Evolutionary conservation across 2,888 invertebrate genomes (phyloP), one percentile per base, ranked within the genome.

Genomic region (Caenorhabditis doughertyi): DNA sequence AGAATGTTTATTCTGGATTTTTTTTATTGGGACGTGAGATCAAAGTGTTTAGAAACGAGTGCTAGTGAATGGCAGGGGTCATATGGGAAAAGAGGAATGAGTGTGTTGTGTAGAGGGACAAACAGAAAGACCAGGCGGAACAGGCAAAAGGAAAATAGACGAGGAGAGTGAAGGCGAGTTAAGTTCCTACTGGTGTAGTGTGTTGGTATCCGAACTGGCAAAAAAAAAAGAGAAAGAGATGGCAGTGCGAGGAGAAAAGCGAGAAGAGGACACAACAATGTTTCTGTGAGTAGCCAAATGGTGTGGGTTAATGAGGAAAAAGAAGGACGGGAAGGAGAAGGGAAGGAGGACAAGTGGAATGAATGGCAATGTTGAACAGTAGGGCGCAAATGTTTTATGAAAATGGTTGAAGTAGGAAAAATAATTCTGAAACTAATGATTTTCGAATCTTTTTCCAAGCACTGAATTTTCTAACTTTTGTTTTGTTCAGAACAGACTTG

Each of bases 141-240:
- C 47, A 18, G 73, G 44, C 47, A 65, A 65, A 65, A 65, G 23
- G 27, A 9, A 39, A 16, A 16, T 11, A 11, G 39, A 27, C n/a
- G 47, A 44, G 27, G 25, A 60, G 44, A 18, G 21, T n/a, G 21
- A 49, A 53, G 64, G 35, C n/a, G 32, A 74, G 74, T 74, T 74
- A 65, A 74, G 65, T 74, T 74, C 65, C 53, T 65, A 64, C 73
- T 65, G 65, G 62, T 73, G 71, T 71, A 42, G 73, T 64, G 62
- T 58, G 35, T 35, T 58, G 71, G 73, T 64, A 73, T 62, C 42
- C 42, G 73, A 49, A 55, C 32, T 23, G 44, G 25, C 44, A 16
- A 35, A 11, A 27, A 39, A 67, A 44, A 44, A 25, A 27, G 25
- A 49, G 47, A 49, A 49, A 39, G 8, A 16, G 56, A 3, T 25